Evolutionary conservation across 2,113 vertebrate genomes (phyloP), one percentile per base, ranked within the genome.

Genomic region (Rana temporaria): DNA sequence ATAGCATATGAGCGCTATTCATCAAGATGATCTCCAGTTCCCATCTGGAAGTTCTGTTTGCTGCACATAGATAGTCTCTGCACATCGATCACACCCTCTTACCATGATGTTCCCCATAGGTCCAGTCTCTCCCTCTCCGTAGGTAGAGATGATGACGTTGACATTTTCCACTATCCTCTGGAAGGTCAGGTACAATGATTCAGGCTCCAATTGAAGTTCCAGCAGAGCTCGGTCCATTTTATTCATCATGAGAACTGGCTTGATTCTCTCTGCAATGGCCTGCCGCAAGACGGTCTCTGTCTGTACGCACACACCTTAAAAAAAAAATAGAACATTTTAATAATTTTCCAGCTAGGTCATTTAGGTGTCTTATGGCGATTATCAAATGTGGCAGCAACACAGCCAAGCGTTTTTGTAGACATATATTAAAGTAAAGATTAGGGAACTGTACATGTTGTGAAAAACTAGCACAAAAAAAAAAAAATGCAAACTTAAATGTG

Each of bases 221-320:
- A 99, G 87, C 88, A 99, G 89, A 0, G 97, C 97, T 2, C 96
- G 92, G 91, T 99, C 97, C 97, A 99, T 99, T 88, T 99, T 99
- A 89, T 99, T 99, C 96, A 99, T 99, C 98, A 99, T 99, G 85
- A 99, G 91, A 9, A 99, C 97, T 0, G 97, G 97, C 83, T 96
- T 98, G 91, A 99, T 99, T 22, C 98, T 93, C 90, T 99, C 97
- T 0, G 93, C 94, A 17, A 99, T 98, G 72, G 97, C 97, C 91
- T 98, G 97, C 20, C 97, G 95, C 79, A 99, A 93, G 86, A 99
- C 97, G 0, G 97, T 99, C 89, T 99, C 98, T 0, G 98, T 99
- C 91, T 99, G 97, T 81, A 99, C 96, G 0, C 98, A 99, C 48
- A 99, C 97, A 0, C 97, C 98, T 98, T 30, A 1, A 85, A 4